Evolutionary conservation across 2,113 vertebrate species (phyloP), one percentile per base, ranked within the genome.

Genomic region (Colistium nudipinnis): DNA sequence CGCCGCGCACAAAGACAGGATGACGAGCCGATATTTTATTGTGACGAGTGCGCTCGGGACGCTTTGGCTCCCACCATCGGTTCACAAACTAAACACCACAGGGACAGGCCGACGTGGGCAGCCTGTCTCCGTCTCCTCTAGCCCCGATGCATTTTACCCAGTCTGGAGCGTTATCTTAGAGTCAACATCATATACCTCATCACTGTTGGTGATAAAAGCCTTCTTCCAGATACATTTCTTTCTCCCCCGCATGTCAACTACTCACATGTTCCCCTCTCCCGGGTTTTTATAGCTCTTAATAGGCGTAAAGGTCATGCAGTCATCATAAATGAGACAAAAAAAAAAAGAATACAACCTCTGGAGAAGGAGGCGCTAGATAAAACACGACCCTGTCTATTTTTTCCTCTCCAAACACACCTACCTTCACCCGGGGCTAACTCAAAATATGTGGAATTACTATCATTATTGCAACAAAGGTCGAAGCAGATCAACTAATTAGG

Each of bases 1-100:
- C 56, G 70, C 74, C 53, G 53, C 1, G 69, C 59, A 45, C 27
- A 7, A 52, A 65, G 52, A 55, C 61, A 56, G 59, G 33, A 59
- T 60, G 59, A 74, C 56, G 2, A 53, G 45, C 49, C 64, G 28
- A 70, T 53, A 53, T 47, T 54, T 64, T n/a, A 45, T 76, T 71
- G 67, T 61, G 52, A 70, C 47, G 63, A 70, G 25, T 33, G 35
- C 61, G 48, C 43, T 69, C n/a, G 4, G 63, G 17, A 64, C 56
- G 70, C 69, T 55, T 60, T 77, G 76, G 80, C 66, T 78, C 70
- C 28, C 67, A 52, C 24, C 33, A 56, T 35, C 10, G 0, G 6
- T 31, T 53, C 74, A 55, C 59, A 77, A 79, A 84, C 44, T 38
- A 41, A 62, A 77, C 77, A 61, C 39, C 33, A 76, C 64, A 70